These are phyloP conservation scores for Porites evermanni DNA, from an alignment of 92 coral and sea anemone genomes.

Conservation along the genomic window DNA sequence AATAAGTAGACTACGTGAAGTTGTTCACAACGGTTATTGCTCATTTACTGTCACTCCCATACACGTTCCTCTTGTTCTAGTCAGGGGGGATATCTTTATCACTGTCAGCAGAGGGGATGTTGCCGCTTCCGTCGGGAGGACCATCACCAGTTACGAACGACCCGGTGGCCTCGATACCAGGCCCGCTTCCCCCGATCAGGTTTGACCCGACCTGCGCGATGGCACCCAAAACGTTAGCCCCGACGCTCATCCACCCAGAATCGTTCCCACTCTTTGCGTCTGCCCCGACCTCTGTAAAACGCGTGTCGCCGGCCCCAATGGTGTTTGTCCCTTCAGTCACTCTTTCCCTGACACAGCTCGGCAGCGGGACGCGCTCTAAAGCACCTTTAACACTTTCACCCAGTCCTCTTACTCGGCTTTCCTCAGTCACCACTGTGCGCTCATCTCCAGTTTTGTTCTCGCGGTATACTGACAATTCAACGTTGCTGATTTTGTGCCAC, in stretches of 20 bases:
- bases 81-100: too few species aligned
- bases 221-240: too few species aligned
- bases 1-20: neutral
- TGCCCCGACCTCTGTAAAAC: too few species aligned
- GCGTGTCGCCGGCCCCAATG: neutral
- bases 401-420: neutral
- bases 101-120: neutral
- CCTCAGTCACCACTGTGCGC: neutral
- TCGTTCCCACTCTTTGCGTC: too few species aligned
- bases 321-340: too few species aligned
- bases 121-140: neutral
- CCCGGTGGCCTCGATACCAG: neutral
- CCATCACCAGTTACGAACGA: neutral
- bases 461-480: slow-evolving; percentile 5
- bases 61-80: neutral
- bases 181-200: too few species aligned
- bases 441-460: neutral
- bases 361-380: neutral
- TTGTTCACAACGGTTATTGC: neutral
- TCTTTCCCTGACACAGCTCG: too few species aligned
- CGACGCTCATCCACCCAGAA: too few species aligned
- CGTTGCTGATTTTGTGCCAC: neutral
- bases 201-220: too few species aligned
- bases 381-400: neutral
- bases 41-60: neutral